These are phyloP conservation scores for Gila robusta DNA, from an alignment of 2,797 vertebrate genomes.

Conservation along the genomic window DNA sequence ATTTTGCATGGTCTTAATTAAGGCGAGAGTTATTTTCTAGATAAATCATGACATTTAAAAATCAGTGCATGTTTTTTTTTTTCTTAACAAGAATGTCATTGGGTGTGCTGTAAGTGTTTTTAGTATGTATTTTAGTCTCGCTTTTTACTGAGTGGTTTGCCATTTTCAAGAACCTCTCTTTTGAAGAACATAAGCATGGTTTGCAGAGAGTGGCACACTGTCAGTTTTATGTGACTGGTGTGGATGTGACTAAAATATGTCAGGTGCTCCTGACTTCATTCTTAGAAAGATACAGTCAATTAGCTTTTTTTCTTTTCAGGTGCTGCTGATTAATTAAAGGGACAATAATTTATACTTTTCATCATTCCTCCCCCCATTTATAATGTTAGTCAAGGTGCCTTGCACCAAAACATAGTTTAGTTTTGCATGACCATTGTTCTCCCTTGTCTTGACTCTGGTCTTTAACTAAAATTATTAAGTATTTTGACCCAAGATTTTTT, in stretches of 20 bases:
- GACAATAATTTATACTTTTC: background rate
- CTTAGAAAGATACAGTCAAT: background rate
- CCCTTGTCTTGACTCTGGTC: background rate
- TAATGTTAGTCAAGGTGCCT: background rate
- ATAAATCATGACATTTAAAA: constrained; percentile 29
- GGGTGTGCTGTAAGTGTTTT: background rate
- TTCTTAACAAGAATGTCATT: constrained; percentile 10
- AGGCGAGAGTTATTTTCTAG: background rate
- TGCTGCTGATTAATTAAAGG: background rate
- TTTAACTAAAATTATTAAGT: background rate
- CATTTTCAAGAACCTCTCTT: constrained; percentile 53
- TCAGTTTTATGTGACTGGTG: constrained; percentile 14
- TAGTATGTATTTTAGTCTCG: constrained; percentile 5
- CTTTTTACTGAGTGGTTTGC: constrained; percentile 59
- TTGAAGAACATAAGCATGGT: constrained; percentile 33
- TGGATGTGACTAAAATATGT: constrained; percentile 29
- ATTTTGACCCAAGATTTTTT: background rate
- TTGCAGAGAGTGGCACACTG: constrained; percentile 6
- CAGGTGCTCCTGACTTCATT: background rate
- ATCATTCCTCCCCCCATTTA: background rate
- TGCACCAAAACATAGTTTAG: background rate
- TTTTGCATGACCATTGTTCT: background rate
- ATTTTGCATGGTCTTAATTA: constrained; percentile 1
- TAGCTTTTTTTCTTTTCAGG: background rate
- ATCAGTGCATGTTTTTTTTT: background rate